phyloP scores from a whole-genome alignment of 35 echinoderm and acorn worm species.

The Antedon bifida region DNA sequence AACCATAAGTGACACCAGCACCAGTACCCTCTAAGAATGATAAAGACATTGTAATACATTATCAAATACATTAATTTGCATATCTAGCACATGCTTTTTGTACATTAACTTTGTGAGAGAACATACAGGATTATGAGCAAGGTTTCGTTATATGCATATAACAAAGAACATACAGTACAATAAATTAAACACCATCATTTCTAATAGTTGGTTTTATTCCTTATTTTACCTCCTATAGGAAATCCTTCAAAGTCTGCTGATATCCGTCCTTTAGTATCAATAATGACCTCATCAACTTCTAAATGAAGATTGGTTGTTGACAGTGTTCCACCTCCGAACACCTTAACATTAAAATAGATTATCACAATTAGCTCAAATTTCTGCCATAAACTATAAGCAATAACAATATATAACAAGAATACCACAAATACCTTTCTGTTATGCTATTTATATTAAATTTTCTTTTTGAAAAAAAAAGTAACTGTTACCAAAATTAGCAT shows the following conservation, averaged over 20 bases:
- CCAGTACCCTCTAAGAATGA: slow-evolving; percentile 36
- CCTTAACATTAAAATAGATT: slow-evolving; percentile 10
- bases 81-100: too few relatives aligned
- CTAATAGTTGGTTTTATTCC: not conserved
- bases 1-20: slow-evolving; percentile 28
- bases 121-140: too few relatives aligned
- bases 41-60: not conserved
- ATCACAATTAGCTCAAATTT: too few relatives aligned
- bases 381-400: too few relatives aligned
- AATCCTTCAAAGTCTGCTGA: slow-evolving; percentile 30
- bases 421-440: too few relatives aligned
- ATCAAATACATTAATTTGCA: too few relatives aligned
- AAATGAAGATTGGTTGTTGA: slow-evolving; percentile 52
- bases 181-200: not conserved
- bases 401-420: too few relatives aligned
- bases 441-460: too few relatives aligned
- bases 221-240: slow-evolving; percentile 22
- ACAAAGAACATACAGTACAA: not conserved
- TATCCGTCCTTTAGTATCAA: slow-evolving; percentile 61
- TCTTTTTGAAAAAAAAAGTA: too few relatives aligned
- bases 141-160: too few relatives aligned
- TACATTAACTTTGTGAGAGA: too few relatives aligned
- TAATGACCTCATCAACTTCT: slow-evolving; percentile 44
- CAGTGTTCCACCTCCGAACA: slow-evolving; percentile 58
- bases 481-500: too few relatives aligned